Percentiles rank a stretch among this genome's conserved stretches.
These are phyloP conservation scores for Polyommatus iphigenia DNA, from an alignment of 2,888 invertebrate species.

Conservation along the genomic window DNA sequence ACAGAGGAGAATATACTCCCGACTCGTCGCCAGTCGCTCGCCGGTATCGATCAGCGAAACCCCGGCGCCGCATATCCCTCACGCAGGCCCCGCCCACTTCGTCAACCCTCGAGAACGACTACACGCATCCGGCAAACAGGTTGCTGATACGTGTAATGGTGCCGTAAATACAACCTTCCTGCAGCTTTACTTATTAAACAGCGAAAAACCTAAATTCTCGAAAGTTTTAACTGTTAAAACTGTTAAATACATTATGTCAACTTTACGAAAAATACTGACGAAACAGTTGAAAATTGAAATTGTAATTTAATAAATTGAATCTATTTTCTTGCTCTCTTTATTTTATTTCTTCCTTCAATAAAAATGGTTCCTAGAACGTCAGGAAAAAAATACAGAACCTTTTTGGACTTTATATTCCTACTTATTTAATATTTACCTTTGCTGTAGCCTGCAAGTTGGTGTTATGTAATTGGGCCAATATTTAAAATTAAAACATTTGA, in stretches of 20 bases:
- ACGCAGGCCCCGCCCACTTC: constrained; percentile 67
- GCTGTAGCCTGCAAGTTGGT: neutral
- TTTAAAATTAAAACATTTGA: neutral
- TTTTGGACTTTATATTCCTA: too few relatives aligned
- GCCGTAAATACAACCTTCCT: neutral
- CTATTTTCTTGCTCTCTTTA: too few relatives aligned
- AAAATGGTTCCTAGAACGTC: too few relatives aligned
- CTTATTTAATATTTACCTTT: neutral
- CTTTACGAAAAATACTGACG: neutral
- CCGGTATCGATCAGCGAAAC: constrained; percentile 69
- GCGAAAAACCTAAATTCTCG: neutral
- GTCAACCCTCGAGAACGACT: neutral
- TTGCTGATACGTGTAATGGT: constrained; percentile 5
- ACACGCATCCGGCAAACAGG: constrained; percentile 53
- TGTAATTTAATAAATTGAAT: too few relatives aligned
- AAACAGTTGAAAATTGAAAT: too few relatives aligned
- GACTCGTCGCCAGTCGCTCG: constrained; percentile 50
- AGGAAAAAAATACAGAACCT: too few relatives aligned
- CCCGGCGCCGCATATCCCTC: constrained; percentile 78
- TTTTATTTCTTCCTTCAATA: too few relatives aligned
- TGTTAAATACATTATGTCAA: neutral
- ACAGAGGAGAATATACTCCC: constrained; percentile 60
- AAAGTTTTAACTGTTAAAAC: neutral
- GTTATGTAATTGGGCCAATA: neutral
- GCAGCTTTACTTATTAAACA: neutral